Evolutionary conservation across 2,113 vertebrate genomes (phyloP).

Genomic region (Petrocephalus microphthalmus): DNA sequence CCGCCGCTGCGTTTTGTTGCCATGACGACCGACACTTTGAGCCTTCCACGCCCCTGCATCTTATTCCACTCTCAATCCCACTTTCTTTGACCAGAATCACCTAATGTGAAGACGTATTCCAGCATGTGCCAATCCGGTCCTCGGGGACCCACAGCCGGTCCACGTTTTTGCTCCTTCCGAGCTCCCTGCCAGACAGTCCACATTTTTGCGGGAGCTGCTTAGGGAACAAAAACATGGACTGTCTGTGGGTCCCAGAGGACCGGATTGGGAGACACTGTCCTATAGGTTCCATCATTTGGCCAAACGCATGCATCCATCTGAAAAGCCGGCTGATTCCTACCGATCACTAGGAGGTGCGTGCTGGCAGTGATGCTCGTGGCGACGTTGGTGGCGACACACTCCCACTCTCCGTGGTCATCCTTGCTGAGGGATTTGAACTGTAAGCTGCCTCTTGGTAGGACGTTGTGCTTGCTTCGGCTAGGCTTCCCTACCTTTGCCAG

Average conservation of each 20-base stretch:
- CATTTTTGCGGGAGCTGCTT: too few relatives aligned
- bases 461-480: conserved; percentile 95
- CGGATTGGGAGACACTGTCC: too few relatives aligned
- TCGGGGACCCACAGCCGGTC: too few relatives aligned
- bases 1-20: background rate
- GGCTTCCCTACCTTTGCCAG: conserved; percentile 88
- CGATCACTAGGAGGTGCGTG: conserved; percentile 92
- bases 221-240: too few relatives aligned
- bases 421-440: conserved; percentile 94
- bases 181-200: too few relatives aligned
- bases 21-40: background rate
- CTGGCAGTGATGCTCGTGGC: conserved; percentile 99
- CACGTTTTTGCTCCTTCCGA: too few relatives aligned
- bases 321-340: conserved; percentile 49
- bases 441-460: conserved; percentile 88
- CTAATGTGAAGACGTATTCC: too few relatives aligned
- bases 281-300: background rate
- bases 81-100: background rate
- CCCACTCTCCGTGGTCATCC: conserved; percentile 98
- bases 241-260: too few relatives aligned
- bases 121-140: too few relatives aligned
- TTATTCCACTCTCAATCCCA: background rate
- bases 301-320: background rate
- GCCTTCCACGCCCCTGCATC: background rate
- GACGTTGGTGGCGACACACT: conserved; percentile 93